Percentiles rank a stretch among this genome's conserved stretches.
Conservation (phyloP, 2,888 invertebrate genomes). For the Lycocerus yunnanus region DNA sequence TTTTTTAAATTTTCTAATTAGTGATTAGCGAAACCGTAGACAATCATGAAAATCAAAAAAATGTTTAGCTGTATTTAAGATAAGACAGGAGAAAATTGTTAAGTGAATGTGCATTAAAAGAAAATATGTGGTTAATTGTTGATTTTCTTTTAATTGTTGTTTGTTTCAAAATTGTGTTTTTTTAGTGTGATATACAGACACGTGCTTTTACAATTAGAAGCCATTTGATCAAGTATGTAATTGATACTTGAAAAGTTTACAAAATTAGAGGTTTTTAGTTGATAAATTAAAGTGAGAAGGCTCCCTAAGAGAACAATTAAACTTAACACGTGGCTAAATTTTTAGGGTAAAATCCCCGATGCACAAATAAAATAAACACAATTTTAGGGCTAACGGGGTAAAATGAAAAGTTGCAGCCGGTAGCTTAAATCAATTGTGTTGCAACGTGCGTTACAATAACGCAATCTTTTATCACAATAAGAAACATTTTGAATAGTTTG, state of each 20-base stretch:
- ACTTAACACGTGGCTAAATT: conserved; percentile 18
- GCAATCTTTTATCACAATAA: background rate
- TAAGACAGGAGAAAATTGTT: background rate
- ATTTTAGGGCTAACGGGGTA: conserved; percentile 39
- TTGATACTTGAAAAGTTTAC: background rate
- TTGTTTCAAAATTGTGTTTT: background rate
- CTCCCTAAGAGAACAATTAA: conserved; percentile 18
- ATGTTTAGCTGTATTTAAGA: background rate
- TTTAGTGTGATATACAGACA: background rate
- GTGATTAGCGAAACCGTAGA: background rate
- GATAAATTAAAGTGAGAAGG: conserved; percentile 6
- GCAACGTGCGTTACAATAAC: background rate
- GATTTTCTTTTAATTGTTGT: background rate
- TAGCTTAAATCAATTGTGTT: conserved; percentile 14
- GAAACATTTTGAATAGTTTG: conserved; percentile 9
- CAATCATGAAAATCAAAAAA: background rate
- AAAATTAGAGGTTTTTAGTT: conserved; percentile 7
- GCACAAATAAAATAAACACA: conserved; percentile 33
- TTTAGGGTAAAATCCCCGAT: conserved; percentile 33
- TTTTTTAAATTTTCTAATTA: background rate
- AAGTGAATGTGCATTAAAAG: background rate
- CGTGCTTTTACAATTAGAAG: background rate
- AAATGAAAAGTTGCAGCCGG: conserved; percentile 32
- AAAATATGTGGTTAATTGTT: background rate
- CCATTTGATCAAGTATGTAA: background rate